Base-by-base conservation (phyloP, 2,888 invertebrate genomes). In the Stegophylla sp. region DNA sequence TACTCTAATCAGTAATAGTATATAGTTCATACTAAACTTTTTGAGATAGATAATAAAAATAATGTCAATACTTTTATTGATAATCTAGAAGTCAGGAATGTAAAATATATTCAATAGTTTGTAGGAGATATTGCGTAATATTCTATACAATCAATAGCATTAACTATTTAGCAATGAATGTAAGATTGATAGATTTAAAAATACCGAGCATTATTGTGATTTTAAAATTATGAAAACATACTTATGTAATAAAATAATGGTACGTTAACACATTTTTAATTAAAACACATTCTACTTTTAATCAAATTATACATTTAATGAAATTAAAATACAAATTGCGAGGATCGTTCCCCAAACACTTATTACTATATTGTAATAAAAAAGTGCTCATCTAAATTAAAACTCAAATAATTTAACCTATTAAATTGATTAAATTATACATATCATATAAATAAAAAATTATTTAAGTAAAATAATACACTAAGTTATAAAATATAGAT, bases 341-440 rank as follows among this genome's bases (percentile, higher is more conserved):
- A 79, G 79, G 79, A 51, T 71, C 41, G 71, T 59, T 79, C 71
- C 79, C 61, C 79, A 71, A 79, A 79, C 69, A 79, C 79, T 79
- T 34, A 53, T 76, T 66, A 76, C 41, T n/a, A 43, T 41, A n/a
- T 34, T n/a, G 75, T 76, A 53, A 75, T 75, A 53, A 64, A 53
- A 64, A 41, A 75, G 64, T 64, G 75, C 23, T 75, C 13, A 76
- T 15, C 9, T 76, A 53, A 75, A 53, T 23, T 75, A 64, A 3
- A 76, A 41, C 41, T 23, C 4, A 34, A 34, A 5, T 34, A 34
- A 9, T 5, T 23, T 28, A 26, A 56, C 20, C n/a, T n/a, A n/a
- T n/a, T n/a, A 26, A 63, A 74, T 28, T 10, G 1, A 48, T 76
- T 51, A n/a, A 75, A 51, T 64, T 53, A 53, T 17, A 76, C 26